These are phyloP conservation scores for Harpagifer antarcticus DNA, from an alignment of 2,797 vertebrate species.

Conservation along the genomic window DNA sequence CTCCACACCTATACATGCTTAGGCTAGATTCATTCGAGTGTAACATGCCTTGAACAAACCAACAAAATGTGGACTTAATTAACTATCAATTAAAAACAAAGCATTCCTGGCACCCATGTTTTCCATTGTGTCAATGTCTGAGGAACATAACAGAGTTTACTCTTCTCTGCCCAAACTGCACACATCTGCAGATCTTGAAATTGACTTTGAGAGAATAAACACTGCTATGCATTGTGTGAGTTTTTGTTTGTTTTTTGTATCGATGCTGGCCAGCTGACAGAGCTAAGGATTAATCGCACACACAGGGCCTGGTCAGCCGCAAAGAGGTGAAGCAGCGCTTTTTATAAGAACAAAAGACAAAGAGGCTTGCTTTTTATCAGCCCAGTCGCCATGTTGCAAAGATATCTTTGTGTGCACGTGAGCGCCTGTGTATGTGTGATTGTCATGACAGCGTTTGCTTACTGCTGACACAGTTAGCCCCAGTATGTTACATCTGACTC, in stretches of 20 bases:
- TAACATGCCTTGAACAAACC: constrained; percentile 28
- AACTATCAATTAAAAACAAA: constrained; percentile 29
- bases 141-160: not conserved
- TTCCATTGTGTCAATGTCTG: constrained; percentile 12
- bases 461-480: constrained; percentile 28
- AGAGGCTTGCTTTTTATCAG: constrained; percentile 42
- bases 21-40: constrained; percentile 3
- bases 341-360: constrained; percentile 58
- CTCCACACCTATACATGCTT: constrained; percentile 4
- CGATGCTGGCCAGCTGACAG: constrained; percentile 62
- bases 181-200: constrained; percentile 36
- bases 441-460: constrained; percentile 10
- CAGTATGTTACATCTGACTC: constrained; percentile 35
- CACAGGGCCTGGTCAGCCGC: constrained; percentile 33
- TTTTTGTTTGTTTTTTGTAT: constrained; percentile 68
- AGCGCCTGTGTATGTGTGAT: constrained; percentile 11
- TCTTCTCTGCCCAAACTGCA: constrained; percentile 36
- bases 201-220: constrained; percentile 1
- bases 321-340: constrained; percentile 31
- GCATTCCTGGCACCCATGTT: not conserved
- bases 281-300: constrained; percentile 58
- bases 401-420: constrained; percentile 29
- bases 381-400: constrained; percentile 8
- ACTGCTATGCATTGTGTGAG: constrained; percentile 39
- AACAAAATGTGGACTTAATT: constrained; percentile 17